Conservation (phyloP, 2,113 vertebrate species). For the Myiozetetes cayanensis region DNA sequence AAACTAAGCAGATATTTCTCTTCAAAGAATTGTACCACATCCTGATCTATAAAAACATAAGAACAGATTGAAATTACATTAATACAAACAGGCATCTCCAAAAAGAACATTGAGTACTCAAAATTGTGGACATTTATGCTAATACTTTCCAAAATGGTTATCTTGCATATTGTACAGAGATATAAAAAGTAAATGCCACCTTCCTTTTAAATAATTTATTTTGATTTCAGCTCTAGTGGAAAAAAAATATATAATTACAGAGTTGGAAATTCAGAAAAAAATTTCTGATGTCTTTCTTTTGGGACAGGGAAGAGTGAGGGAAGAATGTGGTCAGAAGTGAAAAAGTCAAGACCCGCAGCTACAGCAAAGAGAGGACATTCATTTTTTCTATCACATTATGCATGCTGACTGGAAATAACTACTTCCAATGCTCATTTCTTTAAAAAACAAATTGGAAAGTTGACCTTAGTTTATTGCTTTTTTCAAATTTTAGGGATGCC, state of each 20-base stretch:
- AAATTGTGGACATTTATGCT: background rate
- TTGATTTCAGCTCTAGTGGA: background rate
- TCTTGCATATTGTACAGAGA: background rate
- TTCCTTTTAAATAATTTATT: background rate
- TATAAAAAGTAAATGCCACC: background rate
- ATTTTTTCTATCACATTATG: background rate
- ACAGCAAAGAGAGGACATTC: background rate
- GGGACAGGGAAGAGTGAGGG: background rate
- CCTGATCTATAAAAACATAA: slow-evolving; percentile 3
- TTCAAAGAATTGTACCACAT: slow-evolving; percentile 11
- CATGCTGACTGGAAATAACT: background rate
- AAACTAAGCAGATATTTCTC: background rate
- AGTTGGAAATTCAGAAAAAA: background rate
- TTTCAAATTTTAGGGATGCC: background rate
- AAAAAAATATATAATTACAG: background rate
- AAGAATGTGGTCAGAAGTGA: background rate
- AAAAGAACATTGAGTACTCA: slow-evolving; percentile 5
- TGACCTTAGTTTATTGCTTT: background rate
- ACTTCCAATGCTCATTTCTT: background rate
- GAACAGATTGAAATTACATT: slow-evolving; percentile 29
- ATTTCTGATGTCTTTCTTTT: background rate
- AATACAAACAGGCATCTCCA: slow-evolving; percentile 20
- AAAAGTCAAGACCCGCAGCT: background rate
- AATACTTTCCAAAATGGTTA: background rate
- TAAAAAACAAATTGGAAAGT: background rate